Evolutionary conservation across 30 jellyfish, hydroid and myxozoan genomes (phyloP).

Genomic region (Pelagia noctiluca): DNA sequence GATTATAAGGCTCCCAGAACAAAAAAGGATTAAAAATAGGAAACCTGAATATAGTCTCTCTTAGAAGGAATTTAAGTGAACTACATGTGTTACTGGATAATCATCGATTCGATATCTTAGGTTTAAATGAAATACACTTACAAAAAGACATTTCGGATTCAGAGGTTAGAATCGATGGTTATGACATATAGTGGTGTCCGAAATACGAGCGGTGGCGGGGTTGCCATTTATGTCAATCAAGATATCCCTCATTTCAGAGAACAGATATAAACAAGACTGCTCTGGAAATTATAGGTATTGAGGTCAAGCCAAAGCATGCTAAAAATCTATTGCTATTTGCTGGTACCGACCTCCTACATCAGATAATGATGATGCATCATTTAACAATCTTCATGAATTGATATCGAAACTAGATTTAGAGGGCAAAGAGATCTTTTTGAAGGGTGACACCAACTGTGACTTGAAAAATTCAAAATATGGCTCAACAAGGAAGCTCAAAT

Average conservation of each 20-base stretch:
- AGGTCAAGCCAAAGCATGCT: neutral
- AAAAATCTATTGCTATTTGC: slow-evolving; percentile 13
- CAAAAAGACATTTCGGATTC: neutral
- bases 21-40: neutral
- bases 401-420: slow-evolving; percentile 23
- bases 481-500: neutral
- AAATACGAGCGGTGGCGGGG: neutral
- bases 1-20: neutral
- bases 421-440: slow-evolving; percentile 35
- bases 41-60: neutral
- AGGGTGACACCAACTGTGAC: slow-evolving; percentile 45
- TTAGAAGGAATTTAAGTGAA: neutral
- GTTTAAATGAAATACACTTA: neutral
- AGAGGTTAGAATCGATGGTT: neutral
- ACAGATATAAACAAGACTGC: neutral
- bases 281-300: slow-evolving; percentile 29
- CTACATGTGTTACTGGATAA: slow-evolving; percentile 1
- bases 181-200: neutral
- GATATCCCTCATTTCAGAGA: neutral
- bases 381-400: slow-evolving; percentile 3
- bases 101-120: neutral
- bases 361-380: slow-evolving; percentile 10
- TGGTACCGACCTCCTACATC: slow-evolving; percentile 48
- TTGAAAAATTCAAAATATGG: neutral
- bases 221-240: slow-evolving; percentile 1